These are phyloP conservation scores for Tauraco erythrolophus DNA, from an alignment of 2,113 vertebrate genomes.

Conservation along the genomic window DNA sequence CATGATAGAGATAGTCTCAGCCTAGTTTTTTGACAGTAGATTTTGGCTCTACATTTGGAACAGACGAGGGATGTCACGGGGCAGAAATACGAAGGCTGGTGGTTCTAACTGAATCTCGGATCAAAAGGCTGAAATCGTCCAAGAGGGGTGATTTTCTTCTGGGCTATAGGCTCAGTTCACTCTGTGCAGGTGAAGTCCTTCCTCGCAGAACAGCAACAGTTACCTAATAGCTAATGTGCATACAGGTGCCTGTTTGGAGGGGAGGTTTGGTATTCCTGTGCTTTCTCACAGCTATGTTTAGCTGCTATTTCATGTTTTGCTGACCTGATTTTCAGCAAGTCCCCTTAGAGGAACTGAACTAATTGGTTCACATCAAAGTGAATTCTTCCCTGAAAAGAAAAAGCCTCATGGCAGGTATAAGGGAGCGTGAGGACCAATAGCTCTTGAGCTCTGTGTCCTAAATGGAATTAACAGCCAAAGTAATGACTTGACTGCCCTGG, in stretches of 20 bases:
- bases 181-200: background rate
- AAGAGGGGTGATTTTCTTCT: background rate
- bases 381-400: background rate
- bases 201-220: background rate
- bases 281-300: background rate
- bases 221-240: background rate
- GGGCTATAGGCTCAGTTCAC: background rate
- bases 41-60: background rate
- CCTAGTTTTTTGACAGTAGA: background rate
- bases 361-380: slow-evolving; percentile 9
- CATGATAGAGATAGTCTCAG: background rate
- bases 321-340: background rate
- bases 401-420: background rate
- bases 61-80: background rate
- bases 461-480: background rate
- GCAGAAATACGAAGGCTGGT: background rate
- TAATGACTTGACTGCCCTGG: background rate
- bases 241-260: background rate
- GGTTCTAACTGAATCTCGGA: background rate
- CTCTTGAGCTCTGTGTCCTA: background rate
- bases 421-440: background rate
- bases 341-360: background rate
- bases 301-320: background rate
- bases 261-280: background rate
- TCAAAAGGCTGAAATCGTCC: background rate